Percentiles rank a stretch among this genome's conserved stretches.
Conservation (phyloP, 2,888 invertebrate genomes). For the Andrena bicolor region DNA sequence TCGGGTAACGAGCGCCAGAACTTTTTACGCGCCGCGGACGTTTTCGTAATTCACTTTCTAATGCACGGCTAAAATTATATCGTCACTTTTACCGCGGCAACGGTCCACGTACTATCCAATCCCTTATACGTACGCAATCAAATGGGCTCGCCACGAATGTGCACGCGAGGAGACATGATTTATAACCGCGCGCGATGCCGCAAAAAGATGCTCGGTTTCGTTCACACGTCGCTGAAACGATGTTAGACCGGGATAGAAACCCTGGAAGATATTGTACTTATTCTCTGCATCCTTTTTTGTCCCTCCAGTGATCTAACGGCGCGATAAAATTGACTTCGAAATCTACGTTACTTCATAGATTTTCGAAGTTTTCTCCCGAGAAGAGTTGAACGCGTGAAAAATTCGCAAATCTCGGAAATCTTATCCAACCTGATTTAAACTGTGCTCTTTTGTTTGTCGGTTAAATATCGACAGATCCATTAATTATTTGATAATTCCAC, state of each 20-base stretch:
- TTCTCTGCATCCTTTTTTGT: not conserved
- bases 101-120: conserved; percentile 46
- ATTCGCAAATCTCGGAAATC: not conserved
- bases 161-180: conserved; percentile 62
- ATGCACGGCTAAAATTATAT: conserved; percentile 71
- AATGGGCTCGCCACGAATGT: conserved; percentile 55
- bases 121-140: conserved; percentile 65
- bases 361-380: not conserved
- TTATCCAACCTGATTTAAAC: too few species aligned
- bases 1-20: conserved; percentile 45
- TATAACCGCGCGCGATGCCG: conserved; percentile 53
- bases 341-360: not conserved
- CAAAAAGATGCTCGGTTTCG: conserved; percentile 67
- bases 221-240: conserved; percentile 51
- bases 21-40: conserved; percentile 58
- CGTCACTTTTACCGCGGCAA: conserved; percentile 68
- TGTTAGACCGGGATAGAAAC: conserved; percentile 26
- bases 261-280: conserved; percentile 15
- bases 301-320: conserved; percentile 5
- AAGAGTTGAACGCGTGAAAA: not conserved
- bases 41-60: conserved; percentile 74
- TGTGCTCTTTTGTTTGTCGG: too few species aligned
- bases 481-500: too few species aligned
- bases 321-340: not conserved
- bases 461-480: too few species aligned